A percentile compares a stretch with the other conserved stretches of the same genome.
Conservation (phyloP, 2,113 vertebrate species). For the Halichoerus grypus region DNA sequence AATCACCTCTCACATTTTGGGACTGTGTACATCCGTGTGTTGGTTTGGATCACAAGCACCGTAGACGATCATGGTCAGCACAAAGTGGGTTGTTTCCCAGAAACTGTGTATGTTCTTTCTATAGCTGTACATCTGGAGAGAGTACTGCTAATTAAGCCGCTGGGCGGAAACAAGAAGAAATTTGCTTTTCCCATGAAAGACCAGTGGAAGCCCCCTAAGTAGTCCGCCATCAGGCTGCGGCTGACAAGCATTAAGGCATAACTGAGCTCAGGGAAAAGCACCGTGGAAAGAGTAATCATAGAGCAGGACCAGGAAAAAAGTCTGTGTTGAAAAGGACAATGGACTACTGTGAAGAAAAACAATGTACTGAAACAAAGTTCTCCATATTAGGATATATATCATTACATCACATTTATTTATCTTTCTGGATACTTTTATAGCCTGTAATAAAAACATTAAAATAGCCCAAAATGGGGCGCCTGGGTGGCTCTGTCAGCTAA, state of each 20-base stretch:
- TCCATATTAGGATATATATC: background rate
- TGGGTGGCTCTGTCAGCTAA: background rate
- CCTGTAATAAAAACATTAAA: background rate
- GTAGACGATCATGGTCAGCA: background rate
- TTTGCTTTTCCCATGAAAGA: slow-evolving; percentile 28
- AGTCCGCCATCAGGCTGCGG: background rate
- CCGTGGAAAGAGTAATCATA: background rate
- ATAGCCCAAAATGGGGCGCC: background rate
- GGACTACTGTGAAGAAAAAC: background rate
- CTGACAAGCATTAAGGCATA: background rate
- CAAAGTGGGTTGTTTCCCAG: background rate
- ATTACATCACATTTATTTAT: background rate
- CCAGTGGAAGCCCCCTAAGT: background rate
- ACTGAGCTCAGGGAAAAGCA: background rate
- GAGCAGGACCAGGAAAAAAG: background rate
- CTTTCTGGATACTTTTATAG: background rate
- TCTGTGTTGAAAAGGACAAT: background rate
- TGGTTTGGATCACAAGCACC: background rate
- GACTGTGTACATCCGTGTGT: rapidly evolving
- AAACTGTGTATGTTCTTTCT: background rate
- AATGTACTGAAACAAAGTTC: background rate
- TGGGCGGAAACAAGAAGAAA: slow-evolving; percentile 4
- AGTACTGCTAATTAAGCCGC: background rate
- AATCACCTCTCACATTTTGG: background rate
- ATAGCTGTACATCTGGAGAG: background rate